Conservation (phyloP, 2,113 vertebrate genomes). For the Felis chaus region DNA sequence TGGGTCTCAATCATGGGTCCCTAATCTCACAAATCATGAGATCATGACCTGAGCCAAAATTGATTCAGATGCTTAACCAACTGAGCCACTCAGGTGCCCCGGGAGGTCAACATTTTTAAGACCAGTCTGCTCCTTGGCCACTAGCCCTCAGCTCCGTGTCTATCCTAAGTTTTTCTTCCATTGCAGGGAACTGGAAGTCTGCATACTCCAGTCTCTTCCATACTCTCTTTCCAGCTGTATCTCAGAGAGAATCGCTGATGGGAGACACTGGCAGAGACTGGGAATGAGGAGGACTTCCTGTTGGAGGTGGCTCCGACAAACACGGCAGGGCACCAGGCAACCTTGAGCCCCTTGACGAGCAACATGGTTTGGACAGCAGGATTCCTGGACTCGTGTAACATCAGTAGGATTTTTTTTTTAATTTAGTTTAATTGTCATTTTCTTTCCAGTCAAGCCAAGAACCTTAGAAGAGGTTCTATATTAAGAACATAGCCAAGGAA, state of each 20-base stretch:
- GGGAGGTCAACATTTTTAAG: not conserved
- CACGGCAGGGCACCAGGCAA: not conserved
- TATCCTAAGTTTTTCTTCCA: not conserved
- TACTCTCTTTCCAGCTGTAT: not conserved
- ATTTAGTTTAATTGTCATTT: slow-evolving; percentile 71
- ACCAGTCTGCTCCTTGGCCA: not conserved
- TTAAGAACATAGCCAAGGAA: slow-evolving; percentile 59
- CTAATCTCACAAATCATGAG: too few species aligned
- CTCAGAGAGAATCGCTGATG: not conserved
- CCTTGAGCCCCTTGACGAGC: not conserved
- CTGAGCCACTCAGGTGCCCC: too few species aligned
- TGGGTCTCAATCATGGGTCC: too few species aligned
- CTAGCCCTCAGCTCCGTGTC: not conserved
- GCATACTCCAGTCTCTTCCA: not conserved
- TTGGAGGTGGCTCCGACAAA: not conserved
- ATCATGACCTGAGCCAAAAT: too few species aligned
- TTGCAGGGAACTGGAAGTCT: not conserved
- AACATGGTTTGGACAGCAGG: not conserved
- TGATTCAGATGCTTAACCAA: too few species aligned
- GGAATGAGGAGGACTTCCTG: not conserved
- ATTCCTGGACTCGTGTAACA: not conserved
- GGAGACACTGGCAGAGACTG: not conserved
- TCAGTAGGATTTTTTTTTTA: not conserved
- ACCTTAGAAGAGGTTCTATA: slow-evolving; percentile 70
- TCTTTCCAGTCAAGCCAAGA: slow-evolving; percentile 77